phyloP scores from a whole-genome alignment of 2,797 vertebrate species.

The Leptodactylus fallax region DNA sequence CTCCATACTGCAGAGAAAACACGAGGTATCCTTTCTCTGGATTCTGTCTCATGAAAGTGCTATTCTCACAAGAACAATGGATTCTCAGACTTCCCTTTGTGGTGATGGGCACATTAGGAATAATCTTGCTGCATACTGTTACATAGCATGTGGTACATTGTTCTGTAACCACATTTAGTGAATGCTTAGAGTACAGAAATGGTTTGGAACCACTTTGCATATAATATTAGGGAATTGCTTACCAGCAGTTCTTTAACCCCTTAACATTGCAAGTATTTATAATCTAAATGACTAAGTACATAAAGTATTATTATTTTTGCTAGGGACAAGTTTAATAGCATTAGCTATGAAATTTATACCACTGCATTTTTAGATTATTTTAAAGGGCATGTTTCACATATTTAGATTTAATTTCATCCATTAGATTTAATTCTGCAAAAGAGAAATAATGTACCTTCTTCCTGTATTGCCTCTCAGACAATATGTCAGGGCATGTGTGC shows the following conservation, averaged over 20 bases:
- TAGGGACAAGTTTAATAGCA: too few species aligned
- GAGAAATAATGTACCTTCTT: too few species aligned
- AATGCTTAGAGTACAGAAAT: neutral
- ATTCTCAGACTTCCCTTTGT: neutral
- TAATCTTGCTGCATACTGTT: neutral
- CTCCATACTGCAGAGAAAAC: neutral
- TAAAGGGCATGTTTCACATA: too few species aligned
- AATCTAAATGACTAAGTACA: too few species aligned
- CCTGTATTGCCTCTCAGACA: too few species aligned
- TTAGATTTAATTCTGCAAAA: too few species aligned
- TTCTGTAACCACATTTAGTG: neutral
- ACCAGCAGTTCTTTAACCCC: neutral
- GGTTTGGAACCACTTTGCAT: neutral
- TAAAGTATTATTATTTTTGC: too few species aligned
- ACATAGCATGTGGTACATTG: neutral
- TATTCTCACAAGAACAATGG: neutral
- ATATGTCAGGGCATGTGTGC: too few species aligned
- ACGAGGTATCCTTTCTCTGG: neutral
- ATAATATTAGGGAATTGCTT: neutral
- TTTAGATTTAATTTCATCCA: too few species aligned
- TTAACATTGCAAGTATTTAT: too few species aligned
- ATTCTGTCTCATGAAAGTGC: neutral
- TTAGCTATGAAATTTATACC: too few species aligned
- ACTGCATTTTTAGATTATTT: too few species aligned
- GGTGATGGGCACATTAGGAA: neutral